Evolutionary conservation across 1,140 invertebrate genomes (phyloP).

Genomic region (Nymphalis io): DNA sequence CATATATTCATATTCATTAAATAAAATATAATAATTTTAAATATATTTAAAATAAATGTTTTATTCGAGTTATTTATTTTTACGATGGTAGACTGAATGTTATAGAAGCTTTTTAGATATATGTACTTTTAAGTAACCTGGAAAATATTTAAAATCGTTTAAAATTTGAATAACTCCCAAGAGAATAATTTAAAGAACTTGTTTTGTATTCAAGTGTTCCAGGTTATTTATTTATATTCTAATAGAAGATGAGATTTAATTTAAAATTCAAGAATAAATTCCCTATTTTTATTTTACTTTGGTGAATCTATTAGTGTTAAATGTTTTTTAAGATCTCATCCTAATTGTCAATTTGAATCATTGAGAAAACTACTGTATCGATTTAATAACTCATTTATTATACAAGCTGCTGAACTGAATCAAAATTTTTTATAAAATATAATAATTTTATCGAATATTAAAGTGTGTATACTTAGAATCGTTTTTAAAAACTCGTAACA

Average conservation of each 20-base stretch:
- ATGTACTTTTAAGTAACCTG: slow-evolving; percentile 21
- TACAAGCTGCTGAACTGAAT: slow-evolving; percentile 7
- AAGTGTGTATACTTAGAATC: neutral
- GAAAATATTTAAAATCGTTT: slow-evolving; percentile 6
- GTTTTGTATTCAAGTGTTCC: neutral
- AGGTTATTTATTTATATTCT: slow-evolving; percentile 2
- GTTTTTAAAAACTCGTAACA: slow-evolving; percentile 37
- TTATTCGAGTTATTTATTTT: neutral
- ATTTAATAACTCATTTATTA: neutral
- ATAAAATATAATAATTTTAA: no score
- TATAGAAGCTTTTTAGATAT: slow-evolving; percentile 44
- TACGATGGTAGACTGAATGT: slow-evolving; percentile 24
- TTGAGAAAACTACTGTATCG: slow-evolving; percentile 7
- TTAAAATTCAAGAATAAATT: neutral
- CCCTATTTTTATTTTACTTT: neutral
- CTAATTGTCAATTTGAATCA: neutral
- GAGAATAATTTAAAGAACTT: slow-evolving; percentile 21
- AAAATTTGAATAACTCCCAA: slow-evolving; percentile 13
- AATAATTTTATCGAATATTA: no score
- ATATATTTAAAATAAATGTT: neutral
- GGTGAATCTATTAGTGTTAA: no score
- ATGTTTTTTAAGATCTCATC: neutral
- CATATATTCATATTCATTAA: neutral
- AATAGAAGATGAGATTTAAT: neutral
- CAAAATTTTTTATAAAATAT: neutral